Conservation (phyloP, 1,140 invertebrate genomes). For the Drosophila paulistorum region DNA sequence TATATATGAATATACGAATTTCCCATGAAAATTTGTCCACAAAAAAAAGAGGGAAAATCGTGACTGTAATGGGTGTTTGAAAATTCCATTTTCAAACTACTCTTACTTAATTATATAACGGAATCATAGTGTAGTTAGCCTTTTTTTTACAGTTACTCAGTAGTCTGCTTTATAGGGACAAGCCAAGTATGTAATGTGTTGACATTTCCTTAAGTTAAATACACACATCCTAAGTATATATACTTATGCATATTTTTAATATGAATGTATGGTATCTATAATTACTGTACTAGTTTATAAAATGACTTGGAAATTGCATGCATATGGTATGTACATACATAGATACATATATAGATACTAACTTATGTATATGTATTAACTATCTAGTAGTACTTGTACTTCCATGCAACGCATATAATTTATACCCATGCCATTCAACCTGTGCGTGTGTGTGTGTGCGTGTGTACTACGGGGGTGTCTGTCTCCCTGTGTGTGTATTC, state of each 20-base stretch:
- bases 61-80: no score
- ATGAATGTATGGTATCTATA: slow-evolving; percentile 6
- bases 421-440: slow-evolving; percentile 32
- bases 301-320: slow-evolving; percentile 4
- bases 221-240: slow-evolving; percentile 44
- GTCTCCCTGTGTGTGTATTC: slow-evolving; percentile 45
- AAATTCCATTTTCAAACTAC: not conserved
- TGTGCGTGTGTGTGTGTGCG: slow-evolving; percentile 9
- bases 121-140: not conserved
- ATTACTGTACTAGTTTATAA: slow-evolving; percentile 21
- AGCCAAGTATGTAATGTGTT: not conserved
- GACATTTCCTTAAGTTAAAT: slow-evolving; percentile 24
- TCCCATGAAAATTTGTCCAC: no score
- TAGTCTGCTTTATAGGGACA: not conserved
- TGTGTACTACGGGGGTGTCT: slow-evolving; percentile 21
- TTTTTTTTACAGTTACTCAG: no score
- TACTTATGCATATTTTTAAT: slow-evolving; percentile 37
- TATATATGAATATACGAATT: no score
- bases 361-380: slow-evolving; percentile 27
- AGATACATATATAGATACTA: not conserved
- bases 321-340: not conserved
- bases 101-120: not conserved
- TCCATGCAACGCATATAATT: slow-evolving; percentile 59
- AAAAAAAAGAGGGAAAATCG: no score
- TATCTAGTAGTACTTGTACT: slow-evolving; percentile 37